Base-by-base conservation (phyloP, 2,888 invertebrate species). In the Synanthedon andrenaeformis region DNA sequence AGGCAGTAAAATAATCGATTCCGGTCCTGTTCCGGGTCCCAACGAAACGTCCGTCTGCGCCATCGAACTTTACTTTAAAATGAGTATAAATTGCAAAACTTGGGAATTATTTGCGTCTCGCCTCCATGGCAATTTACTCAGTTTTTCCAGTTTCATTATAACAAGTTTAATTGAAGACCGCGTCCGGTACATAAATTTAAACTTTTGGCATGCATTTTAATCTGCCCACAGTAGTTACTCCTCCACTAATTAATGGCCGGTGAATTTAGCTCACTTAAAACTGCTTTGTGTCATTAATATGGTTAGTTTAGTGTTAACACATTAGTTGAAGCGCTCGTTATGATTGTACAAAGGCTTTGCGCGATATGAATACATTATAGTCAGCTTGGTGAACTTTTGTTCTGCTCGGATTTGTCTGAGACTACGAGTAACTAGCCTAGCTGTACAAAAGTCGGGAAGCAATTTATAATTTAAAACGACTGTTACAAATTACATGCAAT, bases 111-210 rank as follows among this genome's bases (percentile, higher is more conserved):
- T 82, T 79, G 72, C 75, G 74, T 77, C 76, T 74, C 72, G 64
- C 63, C 65, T 72, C 72, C 70, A 69, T 69, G 72, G 75, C 75
- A 77, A 78, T 78, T 82, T 76, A 73, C 71, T 74, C 72, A 69
- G 79, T 81, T 82, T 81, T 82, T 80, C 72, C 74, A 72, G 76
- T 81, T 82, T 79, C 77, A 79, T 82, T 80, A 77, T 79, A 82
- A 82, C 79, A 81, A 82, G 79, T 83, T 84, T 82, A 82, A 84
- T 85, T 82, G 82, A 82, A 83, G 82, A 80, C 79, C 78, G 74
- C 76, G 78, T 78, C 80, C 80, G 76, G 78, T 77, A 74, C 77
- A 79, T 83, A 82, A 82, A 84, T 84, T 82, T 76, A 74, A 85
- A 83, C 77, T 83, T 83, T 81, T 69, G 76, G 75, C 77, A 73